Percentiles rank a stretch among this genome's conserved stretches.
Conservation (phyloP, 1,140 invertebrate genomes). For the Drosophila triauraria region DNA sequence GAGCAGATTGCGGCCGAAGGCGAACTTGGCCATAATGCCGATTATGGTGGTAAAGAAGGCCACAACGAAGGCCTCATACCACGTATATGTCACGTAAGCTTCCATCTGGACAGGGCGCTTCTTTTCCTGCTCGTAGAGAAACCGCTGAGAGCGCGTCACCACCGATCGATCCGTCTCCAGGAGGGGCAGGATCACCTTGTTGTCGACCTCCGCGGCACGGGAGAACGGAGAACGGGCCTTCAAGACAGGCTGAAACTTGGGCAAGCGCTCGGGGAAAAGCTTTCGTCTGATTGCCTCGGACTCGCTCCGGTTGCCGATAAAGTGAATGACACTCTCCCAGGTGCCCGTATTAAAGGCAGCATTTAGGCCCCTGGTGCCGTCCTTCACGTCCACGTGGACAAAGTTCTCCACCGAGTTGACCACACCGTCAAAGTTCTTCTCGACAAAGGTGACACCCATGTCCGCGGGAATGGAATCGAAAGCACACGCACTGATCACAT, state of each 20-base stretch:
- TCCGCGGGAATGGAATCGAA: slow-evolving; percentile 96
- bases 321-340: slow-evolving; percentile 92
- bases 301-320: slow-evolving; percentile 88
- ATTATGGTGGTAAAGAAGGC: slow-evolving; percentile 88
- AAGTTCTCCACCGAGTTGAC: slow-evolving; percentile 92
- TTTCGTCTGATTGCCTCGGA: slow-evolving; percentile 88
- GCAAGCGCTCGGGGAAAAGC: slow-evolving; percentile 89
- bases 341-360: slow-evolving; percentile 90
- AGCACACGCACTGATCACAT: slow-evolving; percentile 95
- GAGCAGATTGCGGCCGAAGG: slow-evolving; percentile 88
- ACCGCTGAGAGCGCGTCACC: slow-evolving; percentile 90
- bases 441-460: slow-evolving; percentile 91
- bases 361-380: slow-evolving; percentile 53
- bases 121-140: slow-evolving; percentile 89
- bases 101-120: slow-evolving; percentile 90
- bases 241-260: slow-evolving; percentile 88
- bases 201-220: slow-evolving; percentile 86
- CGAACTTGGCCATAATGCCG: slow-evolving; percentile 88
- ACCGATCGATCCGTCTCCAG: slow-evolving; percentile 93
- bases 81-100: slow-evolving; percentile 87
- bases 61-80: slow-evolving; percentile 79
- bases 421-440: slow-evolving; percentile 91
- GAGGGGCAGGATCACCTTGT: slow-evolving; percentile 89
- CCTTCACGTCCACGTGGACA: slow-evolving; percentile 85
- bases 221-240: slow-evolving; percentile 87